These are phyloP conservation scores for Drosophila paucipuncta DNA, from an alignment of 2,888 invertebrate species.

Conservation along the genomic window DNA sequence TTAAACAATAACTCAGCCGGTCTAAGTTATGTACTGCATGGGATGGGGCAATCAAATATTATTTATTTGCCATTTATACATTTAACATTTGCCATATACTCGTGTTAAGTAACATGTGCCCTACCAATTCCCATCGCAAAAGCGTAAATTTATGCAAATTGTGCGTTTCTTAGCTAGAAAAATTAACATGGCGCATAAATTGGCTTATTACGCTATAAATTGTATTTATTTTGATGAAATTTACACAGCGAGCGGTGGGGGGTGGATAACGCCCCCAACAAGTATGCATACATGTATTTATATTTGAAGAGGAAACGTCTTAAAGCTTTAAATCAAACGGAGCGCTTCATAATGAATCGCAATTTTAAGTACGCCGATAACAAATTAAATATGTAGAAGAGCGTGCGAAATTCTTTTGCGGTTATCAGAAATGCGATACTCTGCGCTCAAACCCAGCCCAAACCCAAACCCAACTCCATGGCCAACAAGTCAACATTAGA, in stretches of 20 bases:
- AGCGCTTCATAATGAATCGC: conserved; percentile 63
- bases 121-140: conserved; percentile 5
- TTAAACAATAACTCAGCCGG: conserved; percentile 60
- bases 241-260: conserved; percentile 58
- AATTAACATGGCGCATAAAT: conserved; percentile 74
- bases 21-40: conserved; percentile 40
- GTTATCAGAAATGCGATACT: conserved; percentile 63
- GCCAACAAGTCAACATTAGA: conserved; percentile 16
- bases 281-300: conserved; percentile 13
- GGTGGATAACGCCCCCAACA: background rate
- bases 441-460: background rate
- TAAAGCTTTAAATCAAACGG: conserved; percentile 58
- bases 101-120: conserved; percentile 51
- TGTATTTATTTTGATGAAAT: conserved; percentile 82
- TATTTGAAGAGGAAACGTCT: conserved; percentile 8
- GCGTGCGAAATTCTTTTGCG: conserved; percentile 54
- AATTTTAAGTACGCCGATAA: conserved; percentile 48
- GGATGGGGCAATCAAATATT: conserved; percentile 70
- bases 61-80: conserved; percentile 76
- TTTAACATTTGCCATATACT: conserved; percentile 63
- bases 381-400: conserved; percentile 69
- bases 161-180: conserved; percentile 57
- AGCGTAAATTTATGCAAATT: conserved; percentile 74
- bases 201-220: conserved; percentile 81
- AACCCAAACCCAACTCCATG: background rate